Base-by-base conservation (phyloP, 2,113 vertebrate species). In the Muscicapa adusta region DNA sequence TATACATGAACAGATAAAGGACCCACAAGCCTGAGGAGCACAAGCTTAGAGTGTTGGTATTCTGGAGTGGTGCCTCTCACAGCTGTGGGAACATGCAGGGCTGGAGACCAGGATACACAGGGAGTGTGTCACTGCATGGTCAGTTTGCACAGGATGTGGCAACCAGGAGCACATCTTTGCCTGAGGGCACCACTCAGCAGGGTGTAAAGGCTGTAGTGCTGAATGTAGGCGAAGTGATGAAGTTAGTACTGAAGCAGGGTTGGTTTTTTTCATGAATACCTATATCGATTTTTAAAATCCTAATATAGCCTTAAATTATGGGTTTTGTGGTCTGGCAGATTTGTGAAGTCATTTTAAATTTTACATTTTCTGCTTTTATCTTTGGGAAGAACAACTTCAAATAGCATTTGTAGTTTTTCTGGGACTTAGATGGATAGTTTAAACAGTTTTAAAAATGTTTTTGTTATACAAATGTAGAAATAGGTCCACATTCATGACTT, bases 91-190 rank as follows among this genome's bases (percentile, higher is more conserved):
- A 36, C 1, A 0, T 7, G 14, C 24, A 29, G 19, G 6, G 31
- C 25, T n/a, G 16, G 50, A 58, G 34, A 73, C 18, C 0, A 3
- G 63, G 20, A 3, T 25, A 4, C 28, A 14, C 28, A 14, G 0
- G 0, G 3, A 8, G 5, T 29, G 19, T 38, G 7, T 60, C 34
- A 1, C n/a, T 5, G 24, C 0, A 1, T 10, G 34, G n/a, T 31
- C 68, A n/a, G 20, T 31, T 6, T 4, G 45, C 50, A 5, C 0
- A 2, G 31, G 71, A 29, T 68, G 14, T 26, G 47, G 9, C 36
- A 61, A 4, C 6, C 10, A 47, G 60, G 29, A 91, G 34, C 4
- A 0, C 23, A 24, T 29, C 2, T 1, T 58, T 85, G 51, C 80
- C 60, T 74, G 11, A 34, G 62, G 40, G 12, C 53, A 6, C 20